Percentiles rank a stretch among this genome's conserved stretches.
These are phyloP conservation scores for Gallirallus australis DNA, from an alignment of 2,797 vertebrate species.

Conservation along the genomic window DNA sequence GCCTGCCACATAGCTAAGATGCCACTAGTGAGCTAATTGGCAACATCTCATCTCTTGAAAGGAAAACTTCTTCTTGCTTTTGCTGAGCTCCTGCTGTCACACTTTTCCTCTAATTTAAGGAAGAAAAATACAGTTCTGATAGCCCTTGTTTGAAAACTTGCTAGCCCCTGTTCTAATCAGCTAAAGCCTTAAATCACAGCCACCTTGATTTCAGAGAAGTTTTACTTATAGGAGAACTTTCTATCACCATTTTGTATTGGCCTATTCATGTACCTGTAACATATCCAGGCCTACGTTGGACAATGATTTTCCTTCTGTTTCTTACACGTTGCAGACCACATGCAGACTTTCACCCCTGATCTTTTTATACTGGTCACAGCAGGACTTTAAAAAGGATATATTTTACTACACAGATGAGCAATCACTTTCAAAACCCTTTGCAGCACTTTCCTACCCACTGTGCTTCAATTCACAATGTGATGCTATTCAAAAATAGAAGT, in stretches of 20 bases:
- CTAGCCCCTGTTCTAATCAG: slow-evolving; percentile 17
- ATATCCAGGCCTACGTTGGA: background rate
- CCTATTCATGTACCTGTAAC: slow-evolving; percentile 12
- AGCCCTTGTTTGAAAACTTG: background rate
- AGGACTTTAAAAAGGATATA: slow-evolving; percentile 26
- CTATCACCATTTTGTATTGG: slow-evolving; percentile 18
- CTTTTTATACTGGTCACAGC: slow-evolving; percentile 43
- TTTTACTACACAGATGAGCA: slow-evolving; percentile 49
- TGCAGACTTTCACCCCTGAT: slow-evolving; percentile 27
- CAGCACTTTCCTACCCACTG: slow-evolving; percentile 34
- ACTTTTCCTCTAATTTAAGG: background rate
- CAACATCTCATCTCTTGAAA: background rate
- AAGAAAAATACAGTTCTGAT: background rate
- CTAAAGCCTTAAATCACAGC: background rate
- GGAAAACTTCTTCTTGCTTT: background rate
- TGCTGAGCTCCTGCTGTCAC: background rate
- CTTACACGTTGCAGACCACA: background rate
- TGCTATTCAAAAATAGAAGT: slow-evolving; percentile 48
- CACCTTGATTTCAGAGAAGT: background rate
- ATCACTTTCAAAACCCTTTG: slow-evolving; percentile 3
- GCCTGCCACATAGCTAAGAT: background rate
- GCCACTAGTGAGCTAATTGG: background rate
- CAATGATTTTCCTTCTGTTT: slow-evolving; percentile 34
- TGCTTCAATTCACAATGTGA: slow-evolving; percentile 45
- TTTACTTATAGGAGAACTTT: slow-evolving; percentile 41